Evolutionary conservation across 2,797 vertebrate genomes (phyloP), one percentile per base, ranked within the genome.

Genomic region (Cryptoblepharus egeriae): DNA sequence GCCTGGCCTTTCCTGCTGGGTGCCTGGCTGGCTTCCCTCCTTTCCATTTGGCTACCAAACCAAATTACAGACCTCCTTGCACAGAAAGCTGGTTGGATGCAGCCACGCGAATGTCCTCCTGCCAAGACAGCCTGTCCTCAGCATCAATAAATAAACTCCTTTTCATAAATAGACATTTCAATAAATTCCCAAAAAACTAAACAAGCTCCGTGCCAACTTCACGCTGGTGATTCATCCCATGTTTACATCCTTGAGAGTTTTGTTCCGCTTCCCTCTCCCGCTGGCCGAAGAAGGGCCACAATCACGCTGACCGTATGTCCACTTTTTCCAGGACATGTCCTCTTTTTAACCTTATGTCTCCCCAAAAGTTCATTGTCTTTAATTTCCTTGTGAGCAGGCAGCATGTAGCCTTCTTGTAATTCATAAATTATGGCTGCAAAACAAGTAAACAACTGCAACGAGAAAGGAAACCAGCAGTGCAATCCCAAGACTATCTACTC

Each of bases 151-250:
- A 84, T 67, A 79, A 58, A 67, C 52, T 57, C 15, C 9, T n/a
- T 52, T 55, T 61, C 70, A 65, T 58, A 79, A 79, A 60, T 49
- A 74, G 76, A 79, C 37, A 49, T 58, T 77, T 49, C 42, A 84
- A 84, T 79, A 74, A 68, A 74, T 84, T 73, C 70, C 30, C 65
- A 26, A 63, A 45, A 42, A 78, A 37, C 49, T 45, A 35, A 60
- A 83, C 68, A 39, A 78, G 68, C 12, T 3, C 61, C 18, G 12
- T 13, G 20, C 49, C 68, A 57, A 35, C 58, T 57, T 74, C n/a
- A 24, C 16, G 1, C 4, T 32, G 49, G 52, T 65, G 69, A 74
- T 57, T 74, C 76, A 74, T 65, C 37, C 61, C 5, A 3, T 67
- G 69, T 79, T 78, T 67, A 79, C 13, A 58, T 35, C 63, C 70